Evolutionary conservation across 1,140 invertebrate species (phyloP), one percentile per base, ranked within the genome.

Genomic region (Apis cerana): DNA sequence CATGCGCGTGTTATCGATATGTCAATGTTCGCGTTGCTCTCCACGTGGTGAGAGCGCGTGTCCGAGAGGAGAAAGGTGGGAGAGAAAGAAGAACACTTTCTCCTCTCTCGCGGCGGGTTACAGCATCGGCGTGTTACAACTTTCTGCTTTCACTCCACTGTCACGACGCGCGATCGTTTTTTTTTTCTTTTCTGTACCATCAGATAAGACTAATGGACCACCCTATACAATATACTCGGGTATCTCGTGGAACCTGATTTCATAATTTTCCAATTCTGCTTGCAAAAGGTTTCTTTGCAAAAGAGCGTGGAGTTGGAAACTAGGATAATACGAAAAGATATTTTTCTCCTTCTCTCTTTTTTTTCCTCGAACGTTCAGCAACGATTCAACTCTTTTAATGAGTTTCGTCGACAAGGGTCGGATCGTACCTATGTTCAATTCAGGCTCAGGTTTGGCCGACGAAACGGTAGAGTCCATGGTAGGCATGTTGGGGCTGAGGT

Each of bases 401-500:
- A 15, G 13, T 54, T 17, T 4, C 5, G n/a, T 13, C 10, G 33
- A 21, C n/a, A 8, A n/a, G n/a, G n/a, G n/a, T n/a, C n/a, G 65
- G 19, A 33, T 62, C 75, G 75, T 94, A 95, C 95, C 95, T 94
- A 95, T 95, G 83, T 95, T 95, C 10, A 95, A 91, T 85, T 95
- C 95, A 1, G 95, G 95, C 82, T 95, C 95, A 1, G 95, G 94
- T 86, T 95, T 94, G 2, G 94, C 94, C 43, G 95, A 95, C 4
- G 95, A 95, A 10, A 95, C 95, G 9, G 95, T 95, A 23, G 95
- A 95, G 87, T 95, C 95, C 95, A 95, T 95, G 71, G 95, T 95
- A 58, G 95, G 95, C 93, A 93, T 93, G 61, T 86, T 92, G 0
- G 91, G 89, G 56, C 85, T 92, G 48, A 90, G 76, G 50, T 68